These are phyloP conservation scores for Seriola aureovittata DNA, from an alignment of 2,113 vertebrate species.

Conservation along the genomic window DNA sequence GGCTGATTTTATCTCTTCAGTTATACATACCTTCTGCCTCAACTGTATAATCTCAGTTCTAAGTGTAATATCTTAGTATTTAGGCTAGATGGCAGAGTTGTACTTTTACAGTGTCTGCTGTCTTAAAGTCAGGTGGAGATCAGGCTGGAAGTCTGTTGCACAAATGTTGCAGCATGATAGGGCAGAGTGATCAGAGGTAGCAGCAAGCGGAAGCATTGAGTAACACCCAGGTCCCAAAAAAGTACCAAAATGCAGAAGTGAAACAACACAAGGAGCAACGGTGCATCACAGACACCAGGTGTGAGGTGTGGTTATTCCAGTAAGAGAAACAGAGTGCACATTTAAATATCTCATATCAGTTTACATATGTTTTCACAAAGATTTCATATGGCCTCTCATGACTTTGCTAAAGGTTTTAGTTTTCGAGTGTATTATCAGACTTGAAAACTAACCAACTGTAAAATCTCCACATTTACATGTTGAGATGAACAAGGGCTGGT, in stretches of 20 bases:
- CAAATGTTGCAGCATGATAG: slow-evolving; percentile 58
- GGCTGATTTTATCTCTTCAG: neutral
- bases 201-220: slow-evolving; percentile 62
- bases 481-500: slow-evolving; percentile 15
- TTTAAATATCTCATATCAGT: slow-evolving; percentile 67
- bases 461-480: slow-evolving; percentile 32
- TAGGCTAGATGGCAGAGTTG: slow-evolving; percentile 49
- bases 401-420: slow-evolving; percentile 40
- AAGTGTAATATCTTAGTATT: slow-evolving; percentile 35
- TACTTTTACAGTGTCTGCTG: slow-evolving; percentile 15
- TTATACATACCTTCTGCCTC: slow-evolving; percentile 69
- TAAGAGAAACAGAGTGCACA: slow-evolving; percentile 43
- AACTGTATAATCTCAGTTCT: slow-evolving; percentile 3
- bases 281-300: slow-evolving; percentile 65
- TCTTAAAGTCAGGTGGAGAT: slow-evolving; percentile 44
- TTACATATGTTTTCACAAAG: slow-evolving; percentile 22
- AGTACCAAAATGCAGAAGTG: slow-evolving; percentile 76
- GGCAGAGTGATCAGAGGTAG: slow-evolving; percentile 61
- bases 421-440: slow-evolving; percentile 11
- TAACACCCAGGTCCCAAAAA: slow-evolving; percentile 59
- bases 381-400: slow-evolving; percentile 7
- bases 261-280: slow-evolving; percentile 62
- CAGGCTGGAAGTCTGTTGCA: slow-evolving; percentile 28
- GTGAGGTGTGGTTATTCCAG: slow-evolving; percentile 54
- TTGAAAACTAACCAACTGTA: slow-evolving; percentile 7